Evolutionary conservation across 2,888 invertebrate genomes (phyloP).

Genomic region (Pyrrhosoma nymphula): DNA sequence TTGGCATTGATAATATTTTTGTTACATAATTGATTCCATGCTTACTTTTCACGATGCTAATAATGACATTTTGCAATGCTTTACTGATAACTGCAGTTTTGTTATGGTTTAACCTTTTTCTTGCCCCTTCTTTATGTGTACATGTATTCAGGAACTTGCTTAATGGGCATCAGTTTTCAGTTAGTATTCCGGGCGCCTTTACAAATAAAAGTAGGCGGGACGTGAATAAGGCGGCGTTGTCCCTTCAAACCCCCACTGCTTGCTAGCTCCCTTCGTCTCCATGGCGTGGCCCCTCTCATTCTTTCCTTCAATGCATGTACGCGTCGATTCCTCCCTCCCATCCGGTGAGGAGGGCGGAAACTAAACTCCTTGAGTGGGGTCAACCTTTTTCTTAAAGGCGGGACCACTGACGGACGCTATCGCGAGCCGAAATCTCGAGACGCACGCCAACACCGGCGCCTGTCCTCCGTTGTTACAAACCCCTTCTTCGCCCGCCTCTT

Average conservation of each 20-base stretch:
- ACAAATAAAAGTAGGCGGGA: neutral
- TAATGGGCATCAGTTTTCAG: neutral
- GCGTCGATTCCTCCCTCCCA: neutral
- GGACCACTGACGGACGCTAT: constrained; percentile 53
- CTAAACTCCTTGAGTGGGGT: constrained; percentile 32
- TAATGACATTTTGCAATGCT: too few relatives aligned
- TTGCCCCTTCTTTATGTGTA: too few relatives aligned
- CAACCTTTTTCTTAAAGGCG: constrained; percentile 61
- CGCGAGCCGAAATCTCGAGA: constrained; percentile 56
- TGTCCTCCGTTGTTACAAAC: constrained; percentile 26
- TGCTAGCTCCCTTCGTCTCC: neutral
- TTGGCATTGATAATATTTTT: too few relatives aligned
- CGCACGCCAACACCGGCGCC: constrained; percentile 65
- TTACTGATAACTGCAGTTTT: too few relatives aligned
- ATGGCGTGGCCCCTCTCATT: neutral
- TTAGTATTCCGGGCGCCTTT: neutral
- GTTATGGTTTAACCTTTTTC: too few relatives aligned
- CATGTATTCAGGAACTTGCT: neutral
- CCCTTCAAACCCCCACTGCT: neutral
- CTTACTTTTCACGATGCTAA: too few relatives aligned
- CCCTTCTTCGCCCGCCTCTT: neutral
- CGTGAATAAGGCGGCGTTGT: neutral
- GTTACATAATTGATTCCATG: too few relatives aligned
- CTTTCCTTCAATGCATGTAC: constrained; percentile 6
- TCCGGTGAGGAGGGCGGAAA: neutral